These are phyloP conservation scores for Thamnophis sirtalis DNA, from an alignment of 2,113 vertebrate species.

Conservation along the genomic window DNA sequence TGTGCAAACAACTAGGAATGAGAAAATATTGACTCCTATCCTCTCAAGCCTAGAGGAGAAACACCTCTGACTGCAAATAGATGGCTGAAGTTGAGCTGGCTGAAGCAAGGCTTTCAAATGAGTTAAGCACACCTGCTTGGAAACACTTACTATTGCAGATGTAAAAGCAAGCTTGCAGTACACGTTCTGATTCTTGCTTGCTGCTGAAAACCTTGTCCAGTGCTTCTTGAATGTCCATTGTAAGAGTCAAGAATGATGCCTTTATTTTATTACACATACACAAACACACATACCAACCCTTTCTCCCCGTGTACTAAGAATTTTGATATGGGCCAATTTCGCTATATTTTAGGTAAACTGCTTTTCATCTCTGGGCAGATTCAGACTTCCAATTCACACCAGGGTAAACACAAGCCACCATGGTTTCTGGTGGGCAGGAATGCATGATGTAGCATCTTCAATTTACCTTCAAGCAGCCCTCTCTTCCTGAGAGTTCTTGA, in stretches of 20 bases:
- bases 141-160: background rate
- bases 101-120: background rate
- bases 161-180: background rate
- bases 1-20: background rate
- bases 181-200: background rate
- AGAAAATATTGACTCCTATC: background rate
- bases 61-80: background rate
- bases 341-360: background rate
- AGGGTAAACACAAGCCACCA: background rate
- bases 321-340: background rate
- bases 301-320: background rate
- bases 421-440: background rate
- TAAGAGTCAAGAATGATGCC: background rate
- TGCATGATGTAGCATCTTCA: background rate
- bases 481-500: background rate
- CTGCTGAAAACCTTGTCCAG: background rate
- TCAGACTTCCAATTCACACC: background rate
- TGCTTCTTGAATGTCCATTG: background rate
- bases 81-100: background rate
- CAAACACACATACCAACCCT: background rate
- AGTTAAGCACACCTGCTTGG: background rate
- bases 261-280: background rate
- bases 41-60: background rate
- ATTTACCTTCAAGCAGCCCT: background rate
- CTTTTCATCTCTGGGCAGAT: background rate